phyloP scores from a whole-genome alignment of 2,113 vertebrate genomes.

The human region DNA sequence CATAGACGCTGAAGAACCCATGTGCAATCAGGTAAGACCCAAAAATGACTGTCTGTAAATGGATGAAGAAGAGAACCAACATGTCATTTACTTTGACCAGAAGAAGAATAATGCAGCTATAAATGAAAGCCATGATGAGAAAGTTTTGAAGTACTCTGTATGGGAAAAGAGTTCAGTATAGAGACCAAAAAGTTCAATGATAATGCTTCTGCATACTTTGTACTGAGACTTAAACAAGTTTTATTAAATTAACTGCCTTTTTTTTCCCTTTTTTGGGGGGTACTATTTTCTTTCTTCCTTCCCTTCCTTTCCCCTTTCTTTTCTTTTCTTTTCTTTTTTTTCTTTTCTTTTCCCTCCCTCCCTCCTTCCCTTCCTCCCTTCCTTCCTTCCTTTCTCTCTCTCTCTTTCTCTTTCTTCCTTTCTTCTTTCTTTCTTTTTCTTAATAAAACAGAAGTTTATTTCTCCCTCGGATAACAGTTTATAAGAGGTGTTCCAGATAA shows the following conservation, averaged over 20 bases:
- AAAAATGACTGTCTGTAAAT: constrained; percentile 91
- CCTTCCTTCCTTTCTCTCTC: too few relatives aligned
- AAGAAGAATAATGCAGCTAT: background rate
- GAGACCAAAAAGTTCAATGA: background rate
- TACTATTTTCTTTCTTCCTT: too few relatives aligned
- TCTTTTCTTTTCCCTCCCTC: fast-evolving
- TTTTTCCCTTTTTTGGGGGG: too few relatives aligned
- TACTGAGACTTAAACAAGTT: background rate
- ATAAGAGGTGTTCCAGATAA: background rate
- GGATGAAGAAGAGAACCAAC: constrained; percentile 37
- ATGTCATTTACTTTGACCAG: background rate
- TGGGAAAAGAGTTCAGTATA: background rate
- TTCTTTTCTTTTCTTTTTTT: fast-evolving
- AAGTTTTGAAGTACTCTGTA: background rate
- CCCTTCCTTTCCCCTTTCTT: too few relatives aligned
- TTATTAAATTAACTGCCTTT: background rate
- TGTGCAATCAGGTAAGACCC: constrained; percentile 95
- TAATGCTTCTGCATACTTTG: background rate
- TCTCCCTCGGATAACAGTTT: background rate
- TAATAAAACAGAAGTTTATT: background rate
- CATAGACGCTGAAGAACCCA: constrained; percentile 97
- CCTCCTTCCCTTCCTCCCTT: too few relatives aligned
- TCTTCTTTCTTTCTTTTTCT: too few relatives aligned
- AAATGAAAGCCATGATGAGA: background rate
- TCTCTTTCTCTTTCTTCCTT: too few relatives aligned